A percentile compares a stretch with the other conserved stretches of the same genome.
phyloP scores from a whole-genome alignment of 1,140 invertebrate genomes.

The Apocrypta bakeri region DNA sequence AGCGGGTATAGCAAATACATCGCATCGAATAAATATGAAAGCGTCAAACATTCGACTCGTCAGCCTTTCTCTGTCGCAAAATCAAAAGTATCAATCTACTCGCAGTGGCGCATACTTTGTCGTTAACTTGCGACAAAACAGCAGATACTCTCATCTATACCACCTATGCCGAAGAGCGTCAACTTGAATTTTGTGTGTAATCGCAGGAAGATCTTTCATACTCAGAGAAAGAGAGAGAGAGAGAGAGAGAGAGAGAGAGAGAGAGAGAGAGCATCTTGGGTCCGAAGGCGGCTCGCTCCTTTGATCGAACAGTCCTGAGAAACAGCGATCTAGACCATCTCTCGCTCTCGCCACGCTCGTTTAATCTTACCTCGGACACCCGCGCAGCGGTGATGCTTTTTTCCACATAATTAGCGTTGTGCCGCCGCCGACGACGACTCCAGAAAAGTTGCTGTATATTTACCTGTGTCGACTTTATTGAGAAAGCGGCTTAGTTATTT shows the following conservation, averaged over 20 bases:
- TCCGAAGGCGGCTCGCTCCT: slow-evolving; percentile 50
- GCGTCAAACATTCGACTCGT: slow-evolving; percentile 57
- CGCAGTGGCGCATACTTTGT: slow-evolving; percentile 44
- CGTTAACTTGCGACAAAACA: neutral
- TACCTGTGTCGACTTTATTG: slow-evolving; percentile 46
- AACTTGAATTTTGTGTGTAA: slow-evolving; percentile 49
- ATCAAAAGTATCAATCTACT: slow-evolving; percentile 29
- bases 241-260: too few relatives aligned
- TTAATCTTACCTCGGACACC: slow-evolving; percentile 20
- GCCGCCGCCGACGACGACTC: neutral
- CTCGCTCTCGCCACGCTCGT: neutral
- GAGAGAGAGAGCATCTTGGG: neutral
- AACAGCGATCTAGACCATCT: slow-evolving; percentile 52
- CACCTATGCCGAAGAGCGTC: slow-evolving; percentile 23
- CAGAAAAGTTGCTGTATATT: neutral
- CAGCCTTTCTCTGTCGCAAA: slow-evolving; percentile 10
- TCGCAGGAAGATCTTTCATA: slow-evolving; percentile 40
- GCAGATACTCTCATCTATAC: slow-evolving; percentile 18
- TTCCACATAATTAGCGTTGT: slow-evolving; percentile 45
- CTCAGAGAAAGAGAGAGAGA: too few relatives aligned
- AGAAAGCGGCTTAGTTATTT: slow-evolving; percentile 45
- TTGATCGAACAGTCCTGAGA: slow-evolving; percentile 58
- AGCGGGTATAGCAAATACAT: neutral
- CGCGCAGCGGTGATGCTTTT: slow-evolving; percentile 7
- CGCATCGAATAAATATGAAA: slow-evolving; percentile 64